Conservation (phyloP, 2,113 vertebrate genomes). For the Rhinichthys klamathensis region DNA sequence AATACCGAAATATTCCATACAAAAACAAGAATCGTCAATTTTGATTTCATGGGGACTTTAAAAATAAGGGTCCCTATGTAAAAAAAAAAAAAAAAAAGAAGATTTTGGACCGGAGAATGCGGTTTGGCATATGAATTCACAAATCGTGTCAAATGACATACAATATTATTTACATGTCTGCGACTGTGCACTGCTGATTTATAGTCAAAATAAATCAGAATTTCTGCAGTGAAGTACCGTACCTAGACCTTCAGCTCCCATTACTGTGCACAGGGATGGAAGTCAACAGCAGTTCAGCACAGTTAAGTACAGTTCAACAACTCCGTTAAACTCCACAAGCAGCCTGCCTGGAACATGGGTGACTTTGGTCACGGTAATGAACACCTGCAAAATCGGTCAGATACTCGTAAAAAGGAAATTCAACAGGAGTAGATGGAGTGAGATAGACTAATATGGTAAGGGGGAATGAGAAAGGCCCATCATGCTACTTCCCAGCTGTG, state of each 20-base stretch:
- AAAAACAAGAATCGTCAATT: too few relatives aligned
- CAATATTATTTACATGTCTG: not conserved
- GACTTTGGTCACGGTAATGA: constrained; percentile 64
- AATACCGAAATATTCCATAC: too few relatives aligned
- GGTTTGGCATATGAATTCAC: not conserved
- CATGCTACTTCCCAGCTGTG: constrained; percentile 42
- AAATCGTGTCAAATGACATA: not conserved
- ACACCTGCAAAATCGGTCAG: constrained; percentile 63
- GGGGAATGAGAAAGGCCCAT: constrained; percentile 16
- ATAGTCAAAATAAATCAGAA: not conserved
- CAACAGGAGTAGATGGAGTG: not conserved
- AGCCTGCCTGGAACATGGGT: constrained; percentile 33
- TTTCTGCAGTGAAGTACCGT: not conserved
- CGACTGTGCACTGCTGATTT: not conserved
- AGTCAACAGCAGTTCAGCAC: constrained; percentile 60
- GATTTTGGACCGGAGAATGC: not conserved
- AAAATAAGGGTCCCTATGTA: too few relatives aligned
- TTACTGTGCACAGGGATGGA: not conserved
- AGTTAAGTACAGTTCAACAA: constrained; percentile 34
- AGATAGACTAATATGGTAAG: not conserved
- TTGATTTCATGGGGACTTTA: too few relatives aligned
- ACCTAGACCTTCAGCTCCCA: not conserved
- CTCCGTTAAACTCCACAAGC: constrained; percentile 21
- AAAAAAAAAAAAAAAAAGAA: too few relatives aligned
- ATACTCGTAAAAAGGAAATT: constrained; percentile 53